Percentiles rank a stretch among this genome's conserved stretches.
Conservation (phyloP, 2,113 vertebrate genomes). For the Neolamprologus sp. region DNA sequence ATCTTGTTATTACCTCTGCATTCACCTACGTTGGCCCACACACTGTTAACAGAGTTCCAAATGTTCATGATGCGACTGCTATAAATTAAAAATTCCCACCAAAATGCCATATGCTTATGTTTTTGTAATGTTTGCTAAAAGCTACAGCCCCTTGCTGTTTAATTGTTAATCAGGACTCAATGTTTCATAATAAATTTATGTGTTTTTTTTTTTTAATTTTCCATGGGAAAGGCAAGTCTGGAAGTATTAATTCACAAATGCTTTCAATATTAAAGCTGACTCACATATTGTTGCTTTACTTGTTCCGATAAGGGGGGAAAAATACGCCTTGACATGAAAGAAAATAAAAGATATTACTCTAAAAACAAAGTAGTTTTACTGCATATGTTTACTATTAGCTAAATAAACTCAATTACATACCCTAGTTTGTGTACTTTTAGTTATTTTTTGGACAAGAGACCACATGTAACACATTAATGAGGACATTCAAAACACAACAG, state of each 20-base stretch:
- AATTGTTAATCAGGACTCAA: not conserved
- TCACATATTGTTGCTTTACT: not conserved
- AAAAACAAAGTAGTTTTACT: not conserved
- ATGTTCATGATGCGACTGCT: not conserved
- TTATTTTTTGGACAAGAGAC: not conserved
- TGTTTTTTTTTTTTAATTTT: fast-evolving
- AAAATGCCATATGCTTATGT: not conserved
- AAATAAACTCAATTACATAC: not conserved
- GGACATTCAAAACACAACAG: not conserved
- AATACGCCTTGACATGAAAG: not conserved
- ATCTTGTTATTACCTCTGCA: not conserved
- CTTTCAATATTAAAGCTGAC: not conserved
- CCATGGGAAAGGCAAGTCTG: not conserved
- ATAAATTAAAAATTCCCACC: not conserved
- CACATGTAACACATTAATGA: not conserved
- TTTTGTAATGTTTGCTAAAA: not conserved
- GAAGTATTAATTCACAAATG: not conserved
- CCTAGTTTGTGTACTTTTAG: not conserved
- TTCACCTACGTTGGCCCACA: not conserved
- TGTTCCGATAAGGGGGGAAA: fast-evolving
- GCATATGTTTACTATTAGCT: not conserved
- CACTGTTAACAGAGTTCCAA: not conserved
- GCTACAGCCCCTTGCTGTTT: not conserved
- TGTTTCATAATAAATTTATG: not conserved
- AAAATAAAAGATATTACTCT: not conserved